Evolutionary conservation across 2,797 vertebrate genomes (phyloP).

Genomic region (Eleutherodactylus coqui): DNA sequence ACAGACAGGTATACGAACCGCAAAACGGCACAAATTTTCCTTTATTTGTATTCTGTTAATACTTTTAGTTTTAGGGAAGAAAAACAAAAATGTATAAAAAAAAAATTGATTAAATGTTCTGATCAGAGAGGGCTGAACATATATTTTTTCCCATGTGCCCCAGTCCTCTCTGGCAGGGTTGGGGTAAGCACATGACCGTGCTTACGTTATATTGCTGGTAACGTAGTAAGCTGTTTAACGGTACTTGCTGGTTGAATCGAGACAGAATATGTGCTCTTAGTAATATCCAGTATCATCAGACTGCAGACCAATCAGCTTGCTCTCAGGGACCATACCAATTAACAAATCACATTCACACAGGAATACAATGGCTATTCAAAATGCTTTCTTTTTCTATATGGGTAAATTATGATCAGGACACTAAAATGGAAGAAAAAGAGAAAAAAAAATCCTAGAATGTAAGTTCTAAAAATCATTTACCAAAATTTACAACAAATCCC

Average conservation of each 20-base stretch:
- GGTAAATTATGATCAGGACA: background rate
- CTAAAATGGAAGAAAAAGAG: background rate
- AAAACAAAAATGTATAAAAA: background rate
- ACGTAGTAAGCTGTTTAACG: background rate
- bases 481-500: constrained; percentile 14
- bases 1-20: constrained; percentile 30
- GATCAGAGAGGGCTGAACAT: background rate
- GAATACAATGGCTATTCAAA: background rate
- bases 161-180: background rate
- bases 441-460: background rate
- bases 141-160: background rate
- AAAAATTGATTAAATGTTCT: constrained; percentile 1
- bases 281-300: constrained; percentile 13
- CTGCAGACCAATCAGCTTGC: background rate
- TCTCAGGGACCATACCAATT: background rate
- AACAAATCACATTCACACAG: background rate
- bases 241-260: constrained; percentile 49
- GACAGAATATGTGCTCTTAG: constrained; percentile 45
- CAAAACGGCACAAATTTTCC: constrained; percentile 42
- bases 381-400: background rate
- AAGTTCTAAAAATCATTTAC: background rate
- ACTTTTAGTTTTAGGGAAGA: constrained; percentile 26
- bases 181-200: background rate
- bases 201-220: constrained; percentile 48
- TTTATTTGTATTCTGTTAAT: constrained; percentile 33